Base-by-base conservation (phyloP, 2,888 invertebrate genomes). In the Nebria brevicollis region DNA sequence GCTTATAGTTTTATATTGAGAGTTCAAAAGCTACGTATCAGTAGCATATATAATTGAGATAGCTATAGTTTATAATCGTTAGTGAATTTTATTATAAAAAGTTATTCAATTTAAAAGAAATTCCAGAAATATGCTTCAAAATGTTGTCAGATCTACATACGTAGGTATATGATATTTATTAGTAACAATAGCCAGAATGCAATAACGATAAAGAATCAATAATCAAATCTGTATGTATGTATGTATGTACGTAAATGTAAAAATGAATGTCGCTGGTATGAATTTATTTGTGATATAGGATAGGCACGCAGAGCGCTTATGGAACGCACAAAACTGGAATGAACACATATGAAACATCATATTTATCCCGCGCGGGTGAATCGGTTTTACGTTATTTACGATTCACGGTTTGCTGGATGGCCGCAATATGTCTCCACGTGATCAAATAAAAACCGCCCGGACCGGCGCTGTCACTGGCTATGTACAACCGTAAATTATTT, bases 401-500 rank as follows among this genome's bases (percentile, higher is more conserved):
- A 83, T 84, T 83, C 82, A 83, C 83, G 82, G 81, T 82, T 81
- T 76, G 75, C 81, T 83, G 83, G 77, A 83, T 84, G 83, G 68
- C 81, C 83, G 75, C 82, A 83, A 83, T 84, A 83, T 83, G 83
- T 83, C 83, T 83, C 79, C 83, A 77, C 78, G 75, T 84, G 83
- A 84, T 84, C 83, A 83, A 84, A 84, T 84, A 83, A 84, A 84
- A 83, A 81, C 72, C 73, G 13, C 26, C 11, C 25, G 34, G 73
- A 25, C 73, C 73, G 73, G 26, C 70, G 80, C 82, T 78, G 82
- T 77, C 82, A 82, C 81, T 82, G 72, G 74, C 81, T 77, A 82
- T 80, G 78, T 81, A 79, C 82, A 84, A 82, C 77, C 80, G 84
- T 83, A 83, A 84, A 84, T 84, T 83, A 84, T 84, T 83, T 83